Base-by-base conservation (phyloP, 2,797 vertebrate species). In the Gymnoscopelus microlampas region DNA sequence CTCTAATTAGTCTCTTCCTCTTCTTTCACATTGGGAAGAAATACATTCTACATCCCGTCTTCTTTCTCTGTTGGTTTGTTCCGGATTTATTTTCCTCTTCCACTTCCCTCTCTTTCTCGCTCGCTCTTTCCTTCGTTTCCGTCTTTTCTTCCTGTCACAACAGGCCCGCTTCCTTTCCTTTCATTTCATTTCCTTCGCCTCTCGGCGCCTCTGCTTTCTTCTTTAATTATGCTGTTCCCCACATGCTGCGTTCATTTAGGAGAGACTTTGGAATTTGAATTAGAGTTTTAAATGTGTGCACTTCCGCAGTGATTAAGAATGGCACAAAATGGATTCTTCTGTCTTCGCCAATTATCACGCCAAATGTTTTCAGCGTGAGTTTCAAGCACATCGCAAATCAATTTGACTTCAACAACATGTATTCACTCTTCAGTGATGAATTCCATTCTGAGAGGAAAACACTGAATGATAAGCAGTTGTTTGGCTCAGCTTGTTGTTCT, bases 201-300 rank as follows among this genome's bases (percentile, higher is more conserved):
- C 54, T 35, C 58, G 0, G 11, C 26, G 54, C 81, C 70, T 59
- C 62, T 74, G 47, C 48, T 78, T 67, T 79, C 63, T 79, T 70
- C 82, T 69, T 79, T 84, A 84, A 86, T 88, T 80, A 76, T 35
- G 49, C 56, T 80, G 74, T 83, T 85, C 81, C 78, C 70, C 78
- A 48, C 80, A 79, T 50, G 69, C 79, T 74, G 74, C 48, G 79
- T 68, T 80, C 64, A 56, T 79, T 79, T 85, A 54, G 74, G 67
- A 61, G 53, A 61, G 61, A 23, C 55, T 35, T 26, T 39, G 49
- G n/a, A n/a, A 13, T 51, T n/a, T 51, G 49, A 51, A 51, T 51
- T n/a, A 51, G n/a, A 13, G 12, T 4, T 82, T 84, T 80, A 58
- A 79, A 70, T 82, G 69, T 12, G 65, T 69, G 53, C 53, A 56